Evolutionary conservation across 2,888 invertebrate species (phyloP).

Genomic region (Lagria hirta): DNA sequence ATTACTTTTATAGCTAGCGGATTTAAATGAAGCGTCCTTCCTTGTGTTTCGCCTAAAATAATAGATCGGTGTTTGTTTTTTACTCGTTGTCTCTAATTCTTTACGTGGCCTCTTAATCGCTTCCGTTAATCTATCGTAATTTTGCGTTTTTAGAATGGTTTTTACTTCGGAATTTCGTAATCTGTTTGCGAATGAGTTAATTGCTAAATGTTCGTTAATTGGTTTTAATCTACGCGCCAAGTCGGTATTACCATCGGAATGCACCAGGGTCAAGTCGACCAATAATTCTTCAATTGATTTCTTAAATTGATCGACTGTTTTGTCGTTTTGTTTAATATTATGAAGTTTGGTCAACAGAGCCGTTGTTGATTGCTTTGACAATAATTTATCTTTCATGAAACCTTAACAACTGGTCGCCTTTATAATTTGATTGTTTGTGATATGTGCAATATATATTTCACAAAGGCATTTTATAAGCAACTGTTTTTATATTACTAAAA

Average conservation of each 20-base stretch:
- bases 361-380: conserved; percentile 25
- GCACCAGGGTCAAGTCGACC: conserved; percentile 26
- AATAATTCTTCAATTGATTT: conserved; percentile 25
- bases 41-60: conserved; percentile 1
- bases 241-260: conserved; percentile 24
- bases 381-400: conserved; percentile 22
- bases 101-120: conserved; percentile 21
- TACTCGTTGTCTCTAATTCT: conserved; percentile 12
- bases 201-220: conserved; percentile 31
- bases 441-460: no score
- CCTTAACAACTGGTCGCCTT: no score
- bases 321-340: conserved; percentile 20
- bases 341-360: conserved; percentile 20
- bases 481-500: no score
- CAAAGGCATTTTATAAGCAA: no score
- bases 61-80: not conserved
- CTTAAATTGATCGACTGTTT: conserved; percentile 24
- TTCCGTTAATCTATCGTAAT: conserved; percentile 21
- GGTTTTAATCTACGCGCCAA: conserved; percentile 12
- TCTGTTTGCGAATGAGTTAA: conserved; percentile 30
- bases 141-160: conserved; percentile 26
- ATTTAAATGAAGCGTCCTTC: no score
- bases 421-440: no score
- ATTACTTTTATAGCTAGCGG: no score
- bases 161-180: conserved; percentile 22